Evolutionary conservation across 2,888 invertebrate genomes (phyloP).

Genomic region (Pseudococcus viburni): DNA sequence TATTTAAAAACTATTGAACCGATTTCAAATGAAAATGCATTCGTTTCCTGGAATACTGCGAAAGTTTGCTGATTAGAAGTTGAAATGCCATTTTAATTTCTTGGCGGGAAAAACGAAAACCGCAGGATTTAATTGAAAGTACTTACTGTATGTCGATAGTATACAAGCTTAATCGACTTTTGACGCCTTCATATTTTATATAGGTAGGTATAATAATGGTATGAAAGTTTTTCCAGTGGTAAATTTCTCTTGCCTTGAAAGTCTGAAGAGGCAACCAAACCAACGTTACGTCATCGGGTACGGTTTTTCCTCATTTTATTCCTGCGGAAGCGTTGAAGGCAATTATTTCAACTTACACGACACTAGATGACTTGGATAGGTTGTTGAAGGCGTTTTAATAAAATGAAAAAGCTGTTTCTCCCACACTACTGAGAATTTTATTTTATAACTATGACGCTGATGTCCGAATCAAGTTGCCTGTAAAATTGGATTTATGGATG

Average conservation of each 20-base stretch:
- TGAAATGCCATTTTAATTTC: no score
- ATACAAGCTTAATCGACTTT: constrained; percentile 13
- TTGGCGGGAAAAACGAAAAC: no score
- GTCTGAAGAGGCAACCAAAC: constrained; percentile 27
- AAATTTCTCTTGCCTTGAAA: not conserved
- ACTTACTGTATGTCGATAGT: not conserved
- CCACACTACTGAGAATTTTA: not conserved
- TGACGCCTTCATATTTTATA: constrained; percentile 44
- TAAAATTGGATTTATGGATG: not conserved
- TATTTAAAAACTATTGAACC: no score
- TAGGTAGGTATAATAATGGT: not conserved
- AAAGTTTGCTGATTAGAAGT: no score
- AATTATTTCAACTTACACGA: not conserved
- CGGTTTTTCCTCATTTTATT: constrained; percentile 25
- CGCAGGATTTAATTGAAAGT: no score
- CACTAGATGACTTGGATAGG: not conserved
- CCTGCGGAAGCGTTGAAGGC: not conserved
- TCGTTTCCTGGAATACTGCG: no score
- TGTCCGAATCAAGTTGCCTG: not conserved
- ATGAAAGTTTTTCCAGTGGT: not conserved
- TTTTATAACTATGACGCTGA: not conserved
- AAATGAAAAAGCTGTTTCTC: constrained; percentile 19
- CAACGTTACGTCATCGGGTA: constrained; percentile 13
- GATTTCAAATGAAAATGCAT: no score
- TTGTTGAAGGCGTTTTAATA: constrained; percentile 17